These are phyloP conservation scores for Podarcis siculus DNA, from an alignment of 2,797 vertebrate species.

Conservation along the genomic window DNA sequence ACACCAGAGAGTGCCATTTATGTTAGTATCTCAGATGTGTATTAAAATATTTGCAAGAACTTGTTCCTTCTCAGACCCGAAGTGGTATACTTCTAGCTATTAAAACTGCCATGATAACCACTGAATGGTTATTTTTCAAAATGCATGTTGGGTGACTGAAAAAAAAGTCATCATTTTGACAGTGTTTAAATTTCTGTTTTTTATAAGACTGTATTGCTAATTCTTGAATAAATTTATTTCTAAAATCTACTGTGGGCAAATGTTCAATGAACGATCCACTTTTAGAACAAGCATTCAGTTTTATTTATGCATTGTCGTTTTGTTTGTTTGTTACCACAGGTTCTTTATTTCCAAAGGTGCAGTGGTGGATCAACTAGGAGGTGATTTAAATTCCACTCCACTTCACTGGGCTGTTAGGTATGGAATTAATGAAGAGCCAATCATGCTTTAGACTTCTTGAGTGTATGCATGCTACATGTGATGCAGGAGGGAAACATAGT, in stretches of 20 bases:
- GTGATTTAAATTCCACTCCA: conserved; percentile 96
- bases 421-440: not conserved
- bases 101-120: not conserved
- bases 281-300: not conserved
- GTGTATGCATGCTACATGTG: not conserved
- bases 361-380: conserved; percentile 92
- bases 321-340: conserved; percentile 70
- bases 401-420: conserved; percentile 98
- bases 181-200: too few relatives aligned
- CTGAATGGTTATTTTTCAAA: not conserved
- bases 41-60: not conserved
- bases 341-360: conserved; percentile 96
- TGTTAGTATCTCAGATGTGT: not conserved
- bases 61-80: not conserved
- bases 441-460: not conserved
- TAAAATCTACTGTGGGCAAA: not conserved
- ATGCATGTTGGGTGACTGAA: not conserved
- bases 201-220: not conserved
- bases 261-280: not conserved
- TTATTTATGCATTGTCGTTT: not conserved
- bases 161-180: not conserved
- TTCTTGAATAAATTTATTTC: not conserved
- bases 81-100: not conserved
- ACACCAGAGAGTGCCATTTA: too few relatives aligned
- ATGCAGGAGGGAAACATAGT: not conserved